Evolutionary conservation across 2,888 invertebrate species (phyloP).

Genomic region (Fragum fragum): DNA sequence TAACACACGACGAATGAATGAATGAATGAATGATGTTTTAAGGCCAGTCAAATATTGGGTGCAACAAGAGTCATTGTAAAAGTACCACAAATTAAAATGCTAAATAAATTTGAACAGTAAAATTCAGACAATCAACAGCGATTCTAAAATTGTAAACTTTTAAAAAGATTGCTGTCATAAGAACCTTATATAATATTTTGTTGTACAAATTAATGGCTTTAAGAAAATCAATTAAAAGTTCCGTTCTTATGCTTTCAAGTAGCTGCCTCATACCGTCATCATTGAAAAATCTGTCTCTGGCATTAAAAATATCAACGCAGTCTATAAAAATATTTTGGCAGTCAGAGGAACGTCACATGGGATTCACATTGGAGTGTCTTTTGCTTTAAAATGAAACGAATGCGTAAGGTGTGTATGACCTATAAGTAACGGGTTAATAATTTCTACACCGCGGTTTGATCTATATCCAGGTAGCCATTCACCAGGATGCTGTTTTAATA

Average conservation of each 20-base stretch:
- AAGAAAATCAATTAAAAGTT: too few relatives aligned
- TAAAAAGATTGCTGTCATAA: too few relatives aligned
- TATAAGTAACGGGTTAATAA: constrained; percentile 13
- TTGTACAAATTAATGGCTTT: too few relatives aligned
- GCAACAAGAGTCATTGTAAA: too few relatives aligned
- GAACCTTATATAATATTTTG: too few relatives aligned
- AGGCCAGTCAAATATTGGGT: too few relatives aligned
- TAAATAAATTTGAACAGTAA: too few relatives aligned
- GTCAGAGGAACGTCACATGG: constrained; percentile 10
- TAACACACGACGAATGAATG: too few relatives aligned
- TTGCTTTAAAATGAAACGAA: constrained; percentile 18
- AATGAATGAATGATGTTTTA: too few relatives aligned
- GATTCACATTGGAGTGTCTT: constrained; percentile 7
- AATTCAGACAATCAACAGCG: too few relatives aligned
- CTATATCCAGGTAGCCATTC: not conserved
- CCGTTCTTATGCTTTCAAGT: not conserved
- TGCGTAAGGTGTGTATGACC: constrained; percentile 23
- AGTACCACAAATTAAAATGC: too few relatives aligned
- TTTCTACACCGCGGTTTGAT: constrained; percentile 14
- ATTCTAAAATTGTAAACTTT: too few relatives aligned
- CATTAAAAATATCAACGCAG: constrained; percentile 4
- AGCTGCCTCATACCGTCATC: not conserved
- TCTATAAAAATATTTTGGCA: constrained; percentile 16
- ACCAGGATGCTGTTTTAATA: constrained; percentile 1
- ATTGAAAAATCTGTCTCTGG: not conserved